Conservation (phyloP, 2,113 vertebrate genomes). For the Willisornis vidua region DNA sequence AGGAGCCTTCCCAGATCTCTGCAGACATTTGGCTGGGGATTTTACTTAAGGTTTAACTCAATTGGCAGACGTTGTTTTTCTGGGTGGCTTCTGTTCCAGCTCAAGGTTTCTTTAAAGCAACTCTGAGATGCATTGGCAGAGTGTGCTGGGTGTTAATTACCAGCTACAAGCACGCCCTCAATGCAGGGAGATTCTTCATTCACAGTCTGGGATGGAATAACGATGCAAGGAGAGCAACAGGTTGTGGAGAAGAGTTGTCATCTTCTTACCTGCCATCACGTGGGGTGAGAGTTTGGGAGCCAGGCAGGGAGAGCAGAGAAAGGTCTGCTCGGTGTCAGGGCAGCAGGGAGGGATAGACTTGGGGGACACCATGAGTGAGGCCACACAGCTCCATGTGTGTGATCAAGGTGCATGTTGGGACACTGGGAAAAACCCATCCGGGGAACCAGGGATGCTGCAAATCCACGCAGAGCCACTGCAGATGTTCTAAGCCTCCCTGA, state of each 20-base stretch:
- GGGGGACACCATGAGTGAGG: neutral
- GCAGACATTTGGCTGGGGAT: conserved; percentile 49
- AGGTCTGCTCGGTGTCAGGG: neutral
- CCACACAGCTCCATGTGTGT: neutral
- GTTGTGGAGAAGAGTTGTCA: neutral
- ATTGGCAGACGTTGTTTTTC: conserved; percentile 41
- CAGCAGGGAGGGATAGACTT: neutral
- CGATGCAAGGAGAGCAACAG: neutral
- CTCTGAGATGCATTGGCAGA: conserved; percentile 34
- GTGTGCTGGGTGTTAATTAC: conserved; percentile 32
- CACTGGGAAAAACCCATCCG: neutral
- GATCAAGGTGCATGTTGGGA: neutral
- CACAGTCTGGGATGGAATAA: neutral
- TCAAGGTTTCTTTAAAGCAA: conserved; percentile 34
- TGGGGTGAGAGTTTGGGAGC: neutral
- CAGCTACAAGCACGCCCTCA: conserved; percentile 28
- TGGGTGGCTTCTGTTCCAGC: conserved; percentile 33
- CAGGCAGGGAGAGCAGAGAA: neutral
- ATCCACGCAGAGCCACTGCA: neutral
- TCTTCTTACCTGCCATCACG: neutral
- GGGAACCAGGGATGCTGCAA: neutral
- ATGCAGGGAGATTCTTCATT: conserved; percentile 34
- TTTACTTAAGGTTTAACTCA: conserved; percentile 28
- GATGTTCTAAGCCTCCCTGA: neutral
- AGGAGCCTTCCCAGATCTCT: neutral